Percentiles rank a stretch among this genome's conserved stretches.
These are phyloP conservation scores for Melinaea menophilus DNA, from an alignment of 2,888 invertebrate species.

Conservation along the genomic window DNA sequence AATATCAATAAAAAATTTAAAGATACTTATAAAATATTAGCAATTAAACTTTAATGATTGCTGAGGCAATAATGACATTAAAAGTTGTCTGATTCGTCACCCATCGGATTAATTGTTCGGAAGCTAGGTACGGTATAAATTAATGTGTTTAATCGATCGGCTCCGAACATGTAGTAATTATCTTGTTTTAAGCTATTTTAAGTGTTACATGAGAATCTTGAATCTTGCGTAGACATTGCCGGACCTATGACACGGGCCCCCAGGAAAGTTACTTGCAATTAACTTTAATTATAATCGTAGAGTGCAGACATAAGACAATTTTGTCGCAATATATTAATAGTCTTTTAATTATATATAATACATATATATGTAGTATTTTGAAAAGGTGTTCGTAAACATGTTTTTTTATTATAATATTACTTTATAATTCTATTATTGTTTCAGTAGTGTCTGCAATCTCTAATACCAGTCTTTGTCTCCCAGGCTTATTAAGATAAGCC, in stretches of 20 bases:
- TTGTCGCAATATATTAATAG: too few species aligned
- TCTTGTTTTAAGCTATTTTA: slow-evolving; percentile 12
- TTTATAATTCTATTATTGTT: background rate
- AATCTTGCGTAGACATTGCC: slow-evolving; percentile 7
- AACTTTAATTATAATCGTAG: too few species aligned
- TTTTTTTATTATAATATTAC: background rate
- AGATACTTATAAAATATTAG: too few species aligned
- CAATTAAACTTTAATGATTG: too few species aligned
- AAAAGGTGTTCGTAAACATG: background rate
- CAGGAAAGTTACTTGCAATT: too few species aligned
- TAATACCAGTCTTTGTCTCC: slow-evolving; percentile 26
- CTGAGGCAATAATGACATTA: background rate
- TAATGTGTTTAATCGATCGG: slow-evolving; percentile 16
- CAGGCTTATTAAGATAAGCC: slow-evolving; percentile 31
- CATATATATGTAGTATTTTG: too few species aligned
- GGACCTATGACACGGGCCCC: slow-evolving; percentile 4
- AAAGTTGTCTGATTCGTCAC: background rate
- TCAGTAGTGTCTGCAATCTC: slow-evolving; percentile 13
- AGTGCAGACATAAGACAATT: too few species aligned
- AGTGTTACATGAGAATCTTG: slow-evolving; percentile 2
- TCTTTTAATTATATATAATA: too few species aligned
- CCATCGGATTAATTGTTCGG: slow-evolving; percentile 19
- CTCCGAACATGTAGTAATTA: slow-evolving; percentile 12
- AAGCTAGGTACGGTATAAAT: slow-evolving; percentile 22
- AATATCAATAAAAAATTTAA: too few species aligned